phyloP scores from a whole-genome alignment of 2,113 vertebrate genomes.

The Eolophus roseicapilla region DNA sequence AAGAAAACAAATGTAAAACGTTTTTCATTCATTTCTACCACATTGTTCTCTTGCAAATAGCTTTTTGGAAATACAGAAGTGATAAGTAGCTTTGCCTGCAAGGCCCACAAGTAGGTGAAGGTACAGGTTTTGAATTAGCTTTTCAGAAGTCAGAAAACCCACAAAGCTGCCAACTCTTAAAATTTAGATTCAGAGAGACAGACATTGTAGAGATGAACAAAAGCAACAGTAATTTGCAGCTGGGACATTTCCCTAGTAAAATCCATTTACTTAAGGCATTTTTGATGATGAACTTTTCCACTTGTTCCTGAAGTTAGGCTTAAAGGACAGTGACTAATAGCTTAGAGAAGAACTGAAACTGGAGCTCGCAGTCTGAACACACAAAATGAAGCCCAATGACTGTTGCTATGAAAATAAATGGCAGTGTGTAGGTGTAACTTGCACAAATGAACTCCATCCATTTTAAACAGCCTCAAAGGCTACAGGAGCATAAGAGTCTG shows the following conservation, averaged over 20 bases:
- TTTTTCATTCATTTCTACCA: neutral
- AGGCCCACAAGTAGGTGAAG: neutral
- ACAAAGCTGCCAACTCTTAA: neutral
- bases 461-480: neutral
- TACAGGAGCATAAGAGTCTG: neutral
- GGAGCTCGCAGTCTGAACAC: neutral
- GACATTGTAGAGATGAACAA: neutral
- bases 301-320: neutral
- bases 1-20: neutral
- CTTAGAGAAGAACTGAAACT: neutral
- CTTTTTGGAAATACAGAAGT: neutral
- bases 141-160: neutral
- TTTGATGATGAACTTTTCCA: constrained; percentile 13
- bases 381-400: neutral
- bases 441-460: neutral
- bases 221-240: neutral
- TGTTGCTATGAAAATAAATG: neutral
- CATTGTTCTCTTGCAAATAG: neutral
- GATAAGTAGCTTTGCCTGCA: neutral
- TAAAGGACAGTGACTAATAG: neutral
- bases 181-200: neutral
- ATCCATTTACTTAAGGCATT: neutral
- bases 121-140: neutral
- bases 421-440: neutral
- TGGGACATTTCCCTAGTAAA: neutral